A percentile compares a stretch with the other conserved stretches of the same genome.
phyloP scores from a whole-genome alignment of 1,140 invertebrate genomes.

The Nomia melanderi region DNA sequence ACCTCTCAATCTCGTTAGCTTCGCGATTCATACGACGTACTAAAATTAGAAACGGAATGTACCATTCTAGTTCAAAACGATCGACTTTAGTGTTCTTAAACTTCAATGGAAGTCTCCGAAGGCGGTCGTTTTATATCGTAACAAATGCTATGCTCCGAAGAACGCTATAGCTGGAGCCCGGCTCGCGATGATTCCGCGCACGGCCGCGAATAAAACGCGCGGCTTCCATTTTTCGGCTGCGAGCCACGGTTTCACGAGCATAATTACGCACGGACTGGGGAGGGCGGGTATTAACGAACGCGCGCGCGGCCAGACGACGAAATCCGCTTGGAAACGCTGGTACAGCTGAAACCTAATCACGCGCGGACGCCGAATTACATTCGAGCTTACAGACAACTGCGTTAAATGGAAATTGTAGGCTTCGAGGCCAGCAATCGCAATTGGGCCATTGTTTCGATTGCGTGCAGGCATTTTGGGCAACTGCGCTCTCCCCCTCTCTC shows the following conservation, averaged over 20 bases:
- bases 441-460: slow-evolving; percentile 74
- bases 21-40: too few relatives aligned
- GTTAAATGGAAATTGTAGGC: slow-evolving; percentile 75
- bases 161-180: too few relatives aligned
- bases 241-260: slow-evolving; percentile 13
- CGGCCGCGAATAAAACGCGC: too few relatives aligned
- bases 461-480: slow-evolving; percentile 65
- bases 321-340: slow-evolving; percentile 57
- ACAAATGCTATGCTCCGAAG: too few relatives aligned
- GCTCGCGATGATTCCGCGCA: too few relatives aligned
- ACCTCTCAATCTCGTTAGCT: too few relatives aligned
- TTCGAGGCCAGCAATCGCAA: slow-evolving; percentile 62
- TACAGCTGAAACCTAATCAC: slow-evolving; percentile 70
- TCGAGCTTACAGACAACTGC: slow-evolving; percentile 71
- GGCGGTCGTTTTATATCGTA: too few relatives aligned
- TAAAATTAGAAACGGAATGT: too few relatives aligned
- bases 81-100: too few relatives aligned
- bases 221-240: not conserved
- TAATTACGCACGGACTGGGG: slow-evolving; percentile 34
- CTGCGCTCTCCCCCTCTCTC: slow-evolving; percentile 32
- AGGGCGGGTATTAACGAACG: slow-evolving; percentile 52
- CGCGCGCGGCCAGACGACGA: slow-evolving; percentile 35
- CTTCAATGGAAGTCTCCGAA: too few relatives aligned
- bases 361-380: slow-evolving; percentile 70
- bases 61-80: too few relatives aligned